Conservation (phyloP, 1,140 invertebrate species). For the Cydia fagiglandana region DNA sequence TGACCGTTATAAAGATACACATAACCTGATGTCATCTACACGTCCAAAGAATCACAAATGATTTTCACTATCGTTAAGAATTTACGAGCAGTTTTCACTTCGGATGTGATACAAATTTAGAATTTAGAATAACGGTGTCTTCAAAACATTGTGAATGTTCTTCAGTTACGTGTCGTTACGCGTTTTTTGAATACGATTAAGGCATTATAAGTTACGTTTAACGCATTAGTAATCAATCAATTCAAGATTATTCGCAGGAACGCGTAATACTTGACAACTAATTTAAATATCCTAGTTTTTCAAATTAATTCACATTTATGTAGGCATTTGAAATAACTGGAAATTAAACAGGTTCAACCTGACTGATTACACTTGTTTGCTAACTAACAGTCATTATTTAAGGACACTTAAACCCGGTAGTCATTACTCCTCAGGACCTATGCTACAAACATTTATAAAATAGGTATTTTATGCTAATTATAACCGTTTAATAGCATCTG, state of each 20-base stretch:
- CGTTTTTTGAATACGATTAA: constrained; percentile 14
- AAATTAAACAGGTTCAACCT: not conserved
- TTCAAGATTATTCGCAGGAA: not conserved
- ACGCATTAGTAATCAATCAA: not conserved
- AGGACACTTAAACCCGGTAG: not conserved
- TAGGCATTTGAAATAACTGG: not conserved
- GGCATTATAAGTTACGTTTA: not conserved
- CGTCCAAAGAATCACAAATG: constrained; percentile 24
- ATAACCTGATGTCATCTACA: constrained; percentile 17
- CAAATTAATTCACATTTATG: not conserved
- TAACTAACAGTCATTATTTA: not conserved
- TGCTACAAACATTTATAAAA: not conserved
- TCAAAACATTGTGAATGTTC: not conserved
- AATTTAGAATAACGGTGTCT: constrained; percentile 18
- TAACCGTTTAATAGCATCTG: not conserved
- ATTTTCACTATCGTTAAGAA: constrained; percentile 28
- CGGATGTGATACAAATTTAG: constrained; percentile 28
- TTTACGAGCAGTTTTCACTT: constrained; percentile 29
- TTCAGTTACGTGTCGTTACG: constrained; percentile 15
- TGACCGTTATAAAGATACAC: constrained; percentile 11
- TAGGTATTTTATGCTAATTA: not conserved
- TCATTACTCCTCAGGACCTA: not conserved
- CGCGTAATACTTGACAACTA: not conserved
- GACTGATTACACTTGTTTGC: not conserved
- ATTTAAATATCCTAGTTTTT: constrained; percentile 1